Base-by-base conservation (phyloP, 64 coral and sea anemone genomes). In the Cladopsammia gracilis region DNA sequence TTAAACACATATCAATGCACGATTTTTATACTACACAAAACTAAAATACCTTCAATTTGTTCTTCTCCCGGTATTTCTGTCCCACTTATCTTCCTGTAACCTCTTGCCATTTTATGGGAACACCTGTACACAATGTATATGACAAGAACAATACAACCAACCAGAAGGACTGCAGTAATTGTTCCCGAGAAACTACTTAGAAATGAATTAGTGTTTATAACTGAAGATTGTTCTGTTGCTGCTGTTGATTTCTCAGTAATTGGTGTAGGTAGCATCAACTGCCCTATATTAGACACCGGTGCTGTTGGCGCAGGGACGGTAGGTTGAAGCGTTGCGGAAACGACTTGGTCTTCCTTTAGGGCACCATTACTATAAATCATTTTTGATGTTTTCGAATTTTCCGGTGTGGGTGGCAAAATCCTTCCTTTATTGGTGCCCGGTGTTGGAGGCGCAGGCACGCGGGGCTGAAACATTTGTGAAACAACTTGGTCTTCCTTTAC, bases 161-260 rank as follows among this genome's bases (percentile, higher is more conserved):
- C 0, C 11, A 84, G 0, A 13, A n/a, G 7, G 9, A 48, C 6
- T 4, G 45, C 80, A 50, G 10, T 8, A 84, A 84, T 22, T 1
- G 80, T 84, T 49, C 80, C 80, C 7, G 6, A 10, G 22, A 84
- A 84, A 23, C 62, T 84, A 10, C 80, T 67, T 2, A 69, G 18
- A 25, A 67, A 14, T 0, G 62, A 84, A 23, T 18, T 0, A 23
- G 45, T 10, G n/a, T 19, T 60, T 80, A 62, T 45, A 22, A 84
- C n/a, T 23, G 19, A 0, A 48, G 60, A 15, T 5, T 24, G 18
- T 43, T 75, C 43, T 75, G 15, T 45, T 5, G 6, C 26, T 22
- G 61, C 18, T 50, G 43, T 24, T 24, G 60, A 18, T 45, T 4
- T 3, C 25, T 3, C 23, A 61, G 49, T n/a, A 10, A 57, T 57